phyloP scores from a whole-genome alignment of 1,140 invertebrate genomes.

The Drosophila pandora region DNA sequence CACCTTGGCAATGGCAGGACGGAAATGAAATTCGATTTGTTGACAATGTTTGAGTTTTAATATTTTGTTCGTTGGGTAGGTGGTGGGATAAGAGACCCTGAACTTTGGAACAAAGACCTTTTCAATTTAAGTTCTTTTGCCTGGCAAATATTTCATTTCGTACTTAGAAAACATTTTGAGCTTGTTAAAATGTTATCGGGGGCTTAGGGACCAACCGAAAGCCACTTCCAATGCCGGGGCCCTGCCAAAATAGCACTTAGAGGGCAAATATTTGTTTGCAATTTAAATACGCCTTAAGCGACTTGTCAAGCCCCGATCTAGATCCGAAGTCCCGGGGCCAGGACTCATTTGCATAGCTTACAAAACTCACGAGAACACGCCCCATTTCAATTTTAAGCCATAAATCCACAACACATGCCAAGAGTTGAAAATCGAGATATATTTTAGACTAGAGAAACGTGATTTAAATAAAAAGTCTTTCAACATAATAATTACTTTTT shows the following conservation, averaged over 20 bases:
- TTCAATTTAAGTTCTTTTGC: slow-evolving; percentile 44
- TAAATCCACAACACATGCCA: slow-evolving; percentile 67
- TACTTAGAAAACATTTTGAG: slow-evolving; percentile 41
- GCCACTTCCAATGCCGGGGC: not conserved
- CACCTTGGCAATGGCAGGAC: slow-evolving; percentile 40
- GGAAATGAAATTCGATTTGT: slow-evolving; percentile 52
- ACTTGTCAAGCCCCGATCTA: slow-evolving; percentile 39
- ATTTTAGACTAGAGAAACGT: slow-evolving; percentile 21
- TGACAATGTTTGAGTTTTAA: slow-evolving; percentile 22
- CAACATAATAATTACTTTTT: not conserved
- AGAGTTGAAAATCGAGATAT: slow-evolving; percentile 13
- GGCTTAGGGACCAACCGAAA: slow-evolving; percentile 21
- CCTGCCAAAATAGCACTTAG: slow-evolving; percentile 31
- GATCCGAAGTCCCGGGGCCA: slow-evolving; percentile 6
- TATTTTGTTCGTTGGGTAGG: slow-evolving; percentile 1
- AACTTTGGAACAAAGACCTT: slow-evolving; percentile 38
- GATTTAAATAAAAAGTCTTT: slow-evolving; percentile 3
- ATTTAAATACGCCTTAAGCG: slow-evolving; percentile 62
- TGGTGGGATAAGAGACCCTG: slow-evolving; percentile 2
- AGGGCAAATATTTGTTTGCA: slow-evolving; percentile 59
- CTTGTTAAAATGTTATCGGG: slow-evolving; percentile 54
- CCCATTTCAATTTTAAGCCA: slow-evolving; percentile 60
- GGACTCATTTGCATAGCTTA: slow-evolving; percentile 58
- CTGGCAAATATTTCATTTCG: slow-evolving; percentile 53
- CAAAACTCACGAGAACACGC: slow-evolving; percentile 36